Evolutionary conservation across 2,797 vertebrate genomes (phyloP), one percentile per base, ranked within the genome.

Genomic region (Danio choprae): DNA sequence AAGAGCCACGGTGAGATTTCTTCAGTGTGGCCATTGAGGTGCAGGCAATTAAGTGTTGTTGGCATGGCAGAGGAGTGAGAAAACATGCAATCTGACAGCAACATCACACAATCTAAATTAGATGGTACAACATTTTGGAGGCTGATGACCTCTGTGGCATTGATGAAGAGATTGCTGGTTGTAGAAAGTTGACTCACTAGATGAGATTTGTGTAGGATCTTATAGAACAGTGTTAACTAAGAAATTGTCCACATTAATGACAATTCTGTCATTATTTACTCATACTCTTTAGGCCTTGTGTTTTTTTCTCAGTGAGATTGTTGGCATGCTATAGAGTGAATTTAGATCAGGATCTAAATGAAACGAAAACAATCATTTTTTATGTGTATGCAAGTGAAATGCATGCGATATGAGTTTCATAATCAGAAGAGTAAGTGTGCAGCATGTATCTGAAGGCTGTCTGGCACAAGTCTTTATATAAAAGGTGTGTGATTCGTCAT

Each of bases 1-100:
- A 48, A 70, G 12, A 50, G 22, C 20, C 51, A 58, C 18, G 53
- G 43, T 18, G 75, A 68, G 63, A 58, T 46, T 67, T 77, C n/a
- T 51, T 68, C 63, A 18, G 11, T 77, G 51, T 56, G 63, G 63
- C n/a, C 41, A 38, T 77, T 68, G 63, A 77, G 22, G 51, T 77
- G 63, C 22, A 67, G 50, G 43, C 64, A 67, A 58, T 68, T 36
- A 58, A 63, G 41, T 58, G n/a, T 18, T 77, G 41, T 22, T 67
- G 41, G 15, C 38, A 46, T 58, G 46, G 12, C n/a, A 38, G 63
- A 36, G 51, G 41, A 38, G 20, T 12, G 51, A 58, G 63, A 77
- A 68, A 56, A 6, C 13, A 2, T 40, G 43, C 22, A 41, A 58
- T 77, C 12, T 68, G 22, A 58, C 20, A 48, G 36, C 6, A 38